Conservation (phyloP, 2,113 vertebrate genomes). For the Heteronetta atricapilla region DNA sequence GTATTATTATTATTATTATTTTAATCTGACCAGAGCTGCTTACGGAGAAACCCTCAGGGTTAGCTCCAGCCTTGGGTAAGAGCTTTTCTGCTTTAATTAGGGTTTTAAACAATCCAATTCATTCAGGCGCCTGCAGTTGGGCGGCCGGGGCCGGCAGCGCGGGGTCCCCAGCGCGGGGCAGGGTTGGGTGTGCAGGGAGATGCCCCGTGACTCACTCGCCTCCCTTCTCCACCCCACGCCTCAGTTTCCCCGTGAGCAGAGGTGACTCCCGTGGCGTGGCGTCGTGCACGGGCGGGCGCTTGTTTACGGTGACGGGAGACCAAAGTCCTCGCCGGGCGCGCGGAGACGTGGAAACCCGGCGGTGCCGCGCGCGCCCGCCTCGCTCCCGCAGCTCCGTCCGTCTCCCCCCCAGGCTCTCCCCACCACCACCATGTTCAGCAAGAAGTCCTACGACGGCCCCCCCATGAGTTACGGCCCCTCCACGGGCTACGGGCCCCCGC, state of each 20-base stretch:
- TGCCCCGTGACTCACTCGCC: neutral
- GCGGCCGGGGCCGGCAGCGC: neutral
- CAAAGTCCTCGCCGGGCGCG: neutral
- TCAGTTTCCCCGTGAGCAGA: neutral
- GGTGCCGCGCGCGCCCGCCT: neutral
- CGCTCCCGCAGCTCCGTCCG: rapidly evolving
- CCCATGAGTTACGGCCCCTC: conserved; percentile 47
- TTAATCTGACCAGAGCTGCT: neutral
- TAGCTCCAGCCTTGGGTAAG: neutral
- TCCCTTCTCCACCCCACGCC: neutral
- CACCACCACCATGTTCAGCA: neutral
- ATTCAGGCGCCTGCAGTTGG: neutral
- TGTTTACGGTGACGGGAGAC: neutral
- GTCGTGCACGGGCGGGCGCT: neutral
- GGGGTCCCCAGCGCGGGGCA: neutral
- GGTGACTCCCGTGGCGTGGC: neutral
- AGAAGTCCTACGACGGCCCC: neutral
- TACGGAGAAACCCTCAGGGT: neutral
- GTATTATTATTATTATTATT: neutral
- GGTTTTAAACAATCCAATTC: neutral
- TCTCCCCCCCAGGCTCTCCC: neutral
- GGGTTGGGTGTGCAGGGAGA: neutral
- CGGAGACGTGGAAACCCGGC: neutral
- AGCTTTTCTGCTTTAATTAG: neutral
- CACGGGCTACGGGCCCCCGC: conserved; percentile 36